Evolutionary conservation across 2,888 invertebrate genomes (phyloP), one percentile per base, ranked within the genome.

Genomic region (Rhogogaster chlorosoma): DNA sequence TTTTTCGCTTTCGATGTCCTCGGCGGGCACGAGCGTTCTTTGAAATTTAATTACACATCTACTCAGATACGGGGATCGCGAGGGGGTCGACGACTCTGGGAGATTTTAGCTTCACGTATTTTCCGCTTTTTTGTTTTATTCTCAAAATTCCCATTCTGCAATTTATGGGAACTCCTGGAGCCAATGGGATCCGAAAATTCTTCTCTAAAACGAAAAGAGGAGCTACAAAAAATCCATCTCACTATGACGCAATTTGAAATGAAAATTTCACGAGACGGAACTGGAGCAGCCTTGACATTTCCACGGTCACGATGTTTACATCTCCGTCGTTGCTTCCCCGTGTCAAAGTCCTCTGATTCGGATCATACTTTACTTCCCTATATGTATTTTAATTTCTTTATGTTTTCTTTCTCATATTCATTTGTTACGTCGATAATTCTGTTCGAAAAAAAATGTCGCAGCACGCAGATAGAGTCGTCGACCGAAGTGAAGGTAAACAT

Each of bases 261-360:
- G 9, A 18, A 3, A 10, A 78, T 78, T 53, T 53, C 32, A 32
- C 38, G 4, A 32, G 78, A 61, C 57, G 57, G 57, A 80, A 80
- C 80, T 38, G 49, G 80, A 61, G 80, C 80, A 80, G 22, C 38
- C 22, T 38, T 38, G 61, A 80, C 10, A 80, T 61, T 61, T 80
- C n/a, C 61, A 80, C 32, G 80, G 57, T 61, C 80, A 61, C n/a
- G 57, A 5, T 80, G 80, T 80, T 80, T 36, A 38, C 61, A 61
- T 38, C 36, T 57, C 18, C 12, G 26, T n/a, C 7, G 32, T 2
- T 15, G 57, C 18, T 77, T 32, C 29, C 38, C 22, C 53, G 77
- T 77, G 77, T 77, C 77, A 53, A 77, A 53, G 49, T 18, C 53
- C 49, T 32, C 57, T 22, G 22, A 26, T 32, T 32, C 32, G 10